Conservation (phyloP, 2,113 vertebrate genomes). For the Rhombomys opimus region DNA sequence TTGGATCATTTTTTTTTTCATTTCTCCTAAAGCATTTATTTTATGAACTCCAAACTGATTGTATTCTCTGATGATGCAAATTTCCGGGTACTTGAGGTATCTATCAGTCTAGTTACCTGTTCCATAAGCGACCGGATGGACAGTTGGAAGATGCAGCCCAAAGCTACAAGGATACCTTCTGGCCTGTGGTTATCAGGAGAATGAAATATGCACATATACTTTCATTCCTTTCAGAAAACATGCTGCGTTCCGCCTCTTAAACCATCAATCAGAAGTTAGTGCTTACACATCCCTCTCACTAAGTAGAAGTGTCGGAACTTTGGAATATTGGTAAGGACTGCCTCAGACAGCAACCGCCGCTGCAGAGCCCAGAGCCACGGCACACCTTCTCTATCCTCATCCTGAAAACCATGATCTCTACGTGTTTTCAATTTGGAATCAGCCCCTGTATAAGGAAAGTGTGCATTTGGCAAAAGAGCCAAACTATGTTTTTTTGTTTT, state of each 20-base stretch:
- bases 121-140: background rate
- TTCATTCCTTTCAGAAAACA: background rate
- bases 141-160: background rate
- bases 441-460: background rate
- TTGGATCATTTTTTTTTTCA: background rate
- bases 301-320: background rate
- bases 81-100: background rate
- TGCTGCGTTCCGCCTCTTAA: background rate
- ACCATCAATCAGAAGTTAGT: background rate
- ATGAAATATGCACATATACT: background rate
- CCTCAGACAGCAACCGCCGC: background rate
- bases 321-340: background rate
- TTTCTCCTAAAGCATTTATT: conserved; percentile 25
- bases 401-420: background rate
- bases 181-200: background rate
- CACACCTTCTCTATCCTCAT: background rate
- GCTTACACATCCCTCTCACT: background rate
- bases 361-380: background rate
- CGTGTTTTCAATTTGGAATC: conserved; percentile 45
- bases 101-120: background rate
- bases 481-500: background rate
- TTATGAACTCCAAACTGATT: conserved; percentile 18
- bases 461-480: background rate
- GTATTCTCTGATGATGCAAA: background rate
- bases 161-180: background rate